Conservation (phyloP, 92 coral and sea anemone species). For the Galaxea fascicularis region DNA sequence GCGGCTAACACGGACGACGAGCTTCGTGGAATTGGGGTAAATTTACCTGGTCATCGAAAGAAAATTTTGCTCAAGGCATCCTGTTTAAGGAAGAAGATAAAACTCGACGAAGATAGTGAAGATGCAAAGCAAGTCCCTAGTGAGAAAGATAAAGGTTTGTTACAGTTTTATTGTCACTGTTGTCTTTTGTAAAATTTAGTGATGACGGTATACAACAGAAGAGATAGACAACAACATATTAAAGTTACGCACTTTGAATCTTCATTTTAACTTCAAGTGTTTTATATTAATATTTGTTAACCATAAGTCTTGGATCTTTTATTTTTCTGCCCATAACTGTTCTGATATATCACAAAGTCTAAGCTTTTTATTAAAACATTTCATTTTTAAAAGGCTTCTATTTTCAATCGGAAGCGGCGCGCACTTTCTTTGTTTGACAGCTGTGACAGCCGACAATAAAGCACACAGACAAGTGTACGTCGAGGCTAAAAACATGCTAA, state of each 20-base stretch:
- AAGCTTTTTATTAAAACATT: not conserved
- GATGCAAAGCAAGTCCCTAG: constrained; percentile 5
- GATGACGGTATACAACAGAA: not conserved
- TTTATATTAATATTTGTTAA: constrained; percentile 2
- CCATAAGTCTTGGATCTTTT: constrained; percentile 7
- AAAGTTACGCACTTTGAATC: too few relatives aligned
- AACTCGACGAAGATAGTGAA: not conserved
- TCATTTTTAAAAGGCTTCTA: not conserved
- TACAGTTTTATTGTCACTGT: not conserved
- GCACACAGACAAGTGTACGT: too few relatives aligned
- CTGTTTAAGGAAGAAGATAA: not conserved
- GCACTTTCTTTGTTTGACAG: too few relatives aligned
- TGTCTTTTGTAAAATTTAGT: not conserved
- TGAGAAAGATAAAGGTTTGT: not conserved
- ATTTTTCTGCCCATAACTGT: not conserved
- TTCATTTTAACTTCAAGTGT: too few relatives aligned
- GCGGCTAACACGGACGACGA: not conserved
- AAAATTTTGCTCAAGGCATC: constrained; percentile 9
- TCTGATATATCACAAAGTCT: not conserved
- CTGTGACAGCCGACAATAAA: too few relatives aligned
- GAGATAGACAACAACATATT: too few relatives aligned
- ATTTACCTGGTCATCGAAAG: not conserved
- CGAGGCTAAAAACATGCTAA: not conserved
- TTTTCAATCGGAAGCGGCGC: constrained; percentile 1
- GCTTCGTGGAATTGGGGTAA: not conserved